phyloP scores from a whole-genome alignment of 2,797 vertebrate genomes.

The Hoplostethus atlanticus region DNA sequence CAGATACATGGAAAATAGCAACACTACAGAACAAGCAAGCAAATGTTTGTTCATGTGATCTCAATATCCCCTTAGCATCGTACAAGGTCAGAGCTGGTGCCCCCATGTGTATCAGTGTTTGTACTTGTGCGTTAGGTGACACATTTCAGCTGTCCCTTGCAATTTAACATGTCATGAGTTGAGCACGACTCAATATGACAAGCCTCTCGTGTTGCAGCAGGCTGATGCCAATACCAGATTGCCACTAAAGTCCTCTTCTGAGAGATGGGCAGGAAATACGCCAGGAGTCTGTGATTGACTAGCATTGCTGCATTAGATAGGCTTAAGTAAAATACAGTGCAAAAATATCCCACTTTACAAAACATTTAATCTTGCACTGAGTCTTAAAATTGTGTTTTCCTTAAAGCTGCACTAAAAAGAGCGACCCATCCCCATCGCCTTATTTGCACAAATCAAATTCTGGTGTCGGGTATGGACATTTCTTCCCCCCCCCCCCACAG shows the following conservation, averaged over 20 bases:
- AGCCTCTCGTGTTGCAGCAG: conserved; percentile 51
- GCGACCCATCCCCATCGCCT: too few species aligned
- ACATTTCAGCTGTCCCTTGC: conserved; percentile 46
- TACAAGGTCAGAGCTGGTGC: conserved; percentile 28
- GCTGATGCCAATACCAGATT: conserved; percentile 51
- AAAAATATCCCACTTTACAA: too few species aligned
- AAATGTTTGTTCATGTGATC: conserved; percentile 21
- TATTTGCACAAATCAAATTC: too few species aligned
- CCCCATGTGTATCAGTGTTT: conserved; percentile 31
- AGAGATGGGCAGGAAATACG: conserved; percentile 40
- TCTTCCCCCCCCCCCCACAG: too few species aligned
- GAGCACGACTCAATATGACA: conserved; percentile 55
- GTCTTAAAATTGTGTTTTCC: too few species aligned
- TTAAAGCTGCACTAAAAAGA: too few species aligned
- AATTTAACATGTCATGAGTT: conserved; percentile 50
- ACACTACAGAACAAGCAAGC: not conserved
- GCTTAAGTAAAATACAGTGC: not conserved
- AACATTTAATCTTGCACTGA: too few species aligned
- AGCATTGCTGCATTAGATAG: conserved; percentile 21
- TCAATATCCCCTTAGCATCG: conserved; percentile 24
- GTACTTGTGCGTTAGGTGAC: conserved; percentile 46
- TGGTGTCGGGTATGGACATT: too few species aligned
- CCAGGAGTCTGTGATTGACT: conserved; percentile 37
- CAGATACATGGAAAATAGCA: not conserved
- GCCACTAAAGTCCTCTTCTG: conserved; percentile 27